Evolutionary conservation across 2,888 invertebrate species (phyloP), one percentile per base, ranked within the genome.

Genomic region (Microctonus brassicae): DNA sequence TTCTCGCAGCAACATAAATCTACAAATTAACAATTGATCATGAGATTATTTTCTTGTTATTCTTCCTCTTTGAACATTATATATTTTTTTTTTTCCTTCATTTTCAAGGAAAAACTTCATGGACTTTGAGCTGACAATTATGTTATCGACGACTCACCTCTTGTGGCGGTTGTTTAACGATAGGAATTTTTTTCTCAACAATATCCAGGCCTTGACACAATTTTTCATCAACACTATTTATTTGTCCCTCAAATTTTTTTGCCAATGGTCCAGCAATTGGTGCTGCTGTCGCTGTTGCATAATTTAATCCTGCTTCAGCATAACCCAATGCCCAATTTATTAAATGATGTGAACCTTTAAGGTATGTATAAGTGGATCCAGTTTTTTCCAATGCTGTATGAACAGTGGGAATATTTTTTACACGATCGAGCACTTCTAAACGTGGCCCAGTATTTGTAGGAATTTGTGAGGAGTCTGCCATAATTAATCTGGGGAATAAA

Each of bases 321-420:
- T 90, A 89, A 68, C 86, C 87, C 10, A 91, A 81, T 0, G 90
- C 90, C 90, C 90, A 91, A 76, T 89, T 89, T 29, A 90, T 86
- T 42, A 90, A 80, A 42, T 88, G 87, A 82, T 90, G 89, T 52
- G 89, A 90, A 71, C 89, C 90, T 87, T 91, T 87, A 2, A 87
- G 70, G 55, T 83, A 83, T 4, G 83, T 76, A 70, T 87, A 87
- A 1, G 87, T 87, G 2, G 85, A 83, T 64, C 82, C 84, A 0
- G 87, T 87, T 74, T 83, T 87, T 60, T 87, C 87, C 33, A 87
- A 82, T 0, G 86, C 87, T 7, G 85, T 83, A 64, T 84, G 82
- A 4, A 87, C 82, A 17, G 86, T 79, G 9, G 87, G 87, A 65
- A 87, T 85, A 60, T 79, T 86, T 63, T 78, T 82, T 2, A 87